phyloP scores from a whole-genome alignment of 2,888 invertebrate species.

The Ennomos fuscantarius region DNA sequence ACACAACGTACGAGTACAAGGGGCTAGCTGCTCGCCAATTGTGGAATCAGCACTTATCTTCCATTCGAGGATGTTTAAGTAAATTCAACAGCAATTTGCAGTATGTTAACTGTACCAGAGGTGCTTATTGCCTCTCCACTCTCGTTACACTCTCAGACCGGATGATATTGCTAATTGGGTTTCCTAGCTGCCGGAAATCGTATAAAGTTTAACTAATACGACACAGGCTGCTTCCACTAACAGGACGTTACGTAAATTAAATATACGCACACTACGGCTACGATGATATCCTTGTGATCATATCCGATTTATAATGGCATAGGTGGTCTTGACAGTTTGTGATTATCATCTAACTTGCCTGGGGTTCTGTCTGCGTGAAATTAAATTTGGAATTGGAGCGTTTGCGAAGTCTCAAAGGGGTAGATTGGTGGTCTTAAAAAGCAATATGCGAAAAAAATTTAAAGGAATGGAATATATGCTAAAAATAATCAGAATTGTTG shows the following conservation, averaged over 20 bases:
- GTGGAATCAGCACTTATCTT: conserved; percentile 53
- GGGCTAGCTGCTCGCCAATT: conserved; percentile 48
- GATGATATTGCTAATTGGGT: conserved; percentile 82
- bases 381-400: conserved; percentile 24
- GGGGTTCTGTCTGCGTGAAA: conserved; percentile 29
- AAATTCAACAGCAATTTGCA: conserved; percentile 77
- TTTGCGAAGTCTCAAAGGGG: conserved; percentile 18
- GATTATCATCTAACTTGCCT: conserved; percentile 35
- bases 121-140: conserved; percentile 67
- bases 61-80: conserved; percentile 62
- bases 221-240: conserved; percentile 56
- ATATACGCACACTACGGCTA: conserved; percentile 29
- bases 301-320: conserved; percentile 33
- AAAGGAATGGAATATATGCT: background rate
- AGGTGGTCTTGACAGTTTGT: conserved; percentile 37
- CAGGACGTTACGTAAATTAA: conserved; percentile 39
- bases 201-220: conserved; percentile 76
- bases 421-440: conserved; percentile 1
- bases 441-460: background rate
- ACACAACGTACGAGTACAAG: conserved; percentile 22
- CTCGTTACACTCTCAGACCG: conserved; percentile 68
- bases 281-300: conserved; percentile 29
- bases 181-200: conserved; percentile 75
- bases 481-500: too few relatives aligned
- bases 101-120: conserved; percentile 70